Conservation (phyloP, 2,888 invertebrate species). For the Sipha maydis region DNA sequence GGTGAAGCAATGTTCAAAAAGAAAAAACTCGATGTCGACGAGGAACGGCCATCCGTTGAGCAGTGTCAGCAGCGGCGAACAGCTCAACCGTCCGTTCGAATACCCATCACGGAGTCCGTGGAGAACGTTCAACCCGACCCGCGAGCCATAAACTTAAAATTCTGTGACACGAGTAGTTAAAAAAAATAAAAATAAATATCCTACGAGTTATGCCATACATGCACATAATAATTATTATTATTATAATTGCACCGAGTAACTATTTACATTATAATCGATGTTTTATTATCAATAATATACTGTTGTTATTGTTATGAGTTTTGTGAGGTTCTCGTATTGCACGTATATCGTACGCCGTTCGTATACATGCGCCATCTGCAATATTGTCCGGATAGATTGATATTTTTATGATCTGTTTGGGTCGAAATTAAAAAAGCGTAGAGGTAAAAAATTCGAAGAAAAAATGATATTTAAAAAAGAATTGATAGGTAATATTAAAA, state of each 20-base stretch:
- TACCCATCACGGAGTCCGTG: conserved; percentile 41
- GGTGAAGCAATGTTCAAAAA: too few species aligned
- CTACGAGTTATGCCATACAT: background rate
- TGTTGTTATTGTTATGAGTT: background rate
- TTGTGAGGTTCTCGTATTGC: background rate
- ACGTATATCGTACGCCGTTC: too few species aligned
- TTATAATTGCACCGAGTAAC: background rate
- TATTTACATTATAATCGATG: background rate
- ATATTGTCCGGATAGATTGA: too few species aligned
- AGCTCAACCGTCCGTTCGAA: conserved; percentile 7
- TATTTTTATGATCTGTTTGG: too few species aligned
- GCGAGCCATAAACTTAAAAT: background rate
- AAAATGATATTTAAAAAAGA: too few species aligned
- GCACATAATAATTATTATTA: background rate
- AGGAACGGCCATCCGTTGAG: background rate
- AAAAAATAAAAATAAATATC: background rate
- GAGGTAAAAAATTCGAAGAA: too few species aligned
- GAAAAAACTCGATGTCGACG: background rate
- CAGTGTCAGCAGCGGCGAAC: background rate
- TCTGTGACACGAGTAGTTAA: conserved; percentile 6
- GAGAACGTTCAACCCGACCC: conserved; percentile 48
- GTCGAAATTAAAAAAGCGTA: too few species aligned
- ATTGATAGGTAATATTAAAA: too few species aligned
- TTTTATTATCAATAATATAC: background rate
- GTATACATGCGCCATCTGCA: too few species aligned